Evolutionary conservation across 2,797 vertebrate genomes (phyloP).

Genomic region (Gastrophryne carolinensis): DNA sequence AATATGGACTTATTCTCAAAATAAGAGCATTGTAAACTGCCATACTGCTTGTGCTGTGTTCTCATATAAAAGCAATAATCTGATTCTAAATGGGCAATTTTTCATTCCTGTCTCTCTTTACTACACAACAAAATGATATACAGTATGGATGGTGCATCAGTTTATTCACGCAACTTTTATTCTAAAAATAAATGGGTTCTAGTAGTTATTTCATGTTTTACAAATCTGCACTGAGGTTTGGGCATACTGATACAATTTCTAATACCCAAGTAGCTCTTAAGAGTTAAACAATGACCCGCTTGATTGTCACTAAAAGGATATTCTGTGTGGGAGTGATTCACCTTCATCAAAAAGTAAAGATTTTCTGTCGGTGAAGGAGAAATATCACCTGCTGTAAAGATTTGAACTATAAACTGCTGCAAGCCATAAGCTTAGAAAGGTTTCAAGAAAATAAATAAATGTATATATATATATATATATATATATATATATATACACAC

Average conservation of each 20-base stretch:
- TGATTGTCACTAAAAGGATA: not conserved
- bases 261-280: not conserved
- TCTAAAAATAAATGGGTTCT: not conserved
- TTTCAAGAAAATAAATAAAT: no score
- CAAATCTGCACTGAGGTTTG: not conserved
- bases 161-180: no score
- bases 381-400: constrained; percentile 14
- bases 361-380: constrained; percentile 15
- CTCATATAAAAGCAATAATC: no score
- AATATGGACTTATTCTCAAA: no score
- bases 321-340: constrained; percentile 12
- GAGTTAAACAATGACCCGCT: constrained; percentile 6
- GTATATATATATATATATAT: no score
- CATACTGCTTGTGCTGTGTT: no score
- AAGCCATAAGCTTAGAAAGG: not conserved
- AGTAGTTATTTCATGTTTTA: not conserved
- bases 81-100: no score
- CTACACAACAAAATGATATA: not conserved
- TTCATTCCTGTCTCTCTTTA: not conserved
- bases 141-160: no score
- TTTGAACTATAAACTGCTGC: not conserved
- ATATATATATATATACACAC: no score
- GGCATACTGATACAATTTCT: not conserved
- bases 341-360: constrained; percentile 13
- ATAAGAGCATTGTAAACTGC: no score